These are phyloP conservation scores for Aplochiton taeniatus DNA, from an alignment of 2,797 vertebrate species.

Conservation along the genomic window DNA sequence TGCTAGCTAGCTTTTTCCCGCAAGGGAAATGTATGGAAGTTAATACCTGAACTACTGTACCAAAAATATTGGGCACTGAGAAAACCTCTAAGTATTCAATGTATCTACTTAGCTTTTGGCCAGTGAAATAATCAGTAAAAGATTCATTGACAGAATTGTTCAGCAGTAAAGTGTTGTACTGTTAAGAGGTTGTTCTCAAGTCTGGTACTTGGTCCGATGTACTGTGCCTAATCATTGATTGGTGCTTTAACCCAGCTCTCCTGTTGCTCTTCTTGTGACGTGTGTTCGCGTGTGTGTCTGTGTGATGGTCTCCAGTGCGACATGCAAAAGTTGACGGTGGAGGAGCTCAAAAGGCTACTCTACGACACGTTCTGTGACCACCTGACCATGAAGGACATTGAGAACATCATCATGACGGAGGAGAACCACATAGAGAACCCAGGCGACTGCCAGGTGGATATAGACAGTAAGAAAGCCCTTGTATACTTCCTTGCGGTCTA, in stretches of 20 bases:
- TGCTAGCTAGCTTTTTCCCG: no score
- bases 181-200: no score
- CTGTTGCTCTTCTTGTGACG: constrained; percentile 1
- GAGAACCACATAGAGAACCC: constrained; percentile 95
- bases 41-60: no score
- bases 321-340: constrained; percentile 98
- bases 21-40: no score
- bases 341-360: constrained; percentile 94
- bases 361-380: constrained; percentile 98
- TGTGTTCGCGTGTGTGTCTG: not conserved
- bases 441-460: constrained; percentile 90
- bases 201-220: no score
- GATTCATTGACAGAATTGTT: no score
- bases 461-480: constrained; percentile 98
- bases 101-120: no score
- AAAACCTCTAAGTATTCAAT: no score
- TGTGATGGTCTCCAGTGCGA: constrained; percentile 81
- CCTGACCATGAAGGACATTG: constrained; percentile 98
- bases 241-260: constrained; percentile 5
- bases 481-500: constrained; percentile 7
- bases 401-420: constrained; percentile 99
- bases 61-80: no score
- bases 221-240: not conserved
- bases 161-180: no score
- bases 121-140: no score